These are phyloP conservation scores for Lipotes vexillifer DNA, from an alignment of 2,113 vertebrate genomes.

Conservation along the genomic window DNA sequence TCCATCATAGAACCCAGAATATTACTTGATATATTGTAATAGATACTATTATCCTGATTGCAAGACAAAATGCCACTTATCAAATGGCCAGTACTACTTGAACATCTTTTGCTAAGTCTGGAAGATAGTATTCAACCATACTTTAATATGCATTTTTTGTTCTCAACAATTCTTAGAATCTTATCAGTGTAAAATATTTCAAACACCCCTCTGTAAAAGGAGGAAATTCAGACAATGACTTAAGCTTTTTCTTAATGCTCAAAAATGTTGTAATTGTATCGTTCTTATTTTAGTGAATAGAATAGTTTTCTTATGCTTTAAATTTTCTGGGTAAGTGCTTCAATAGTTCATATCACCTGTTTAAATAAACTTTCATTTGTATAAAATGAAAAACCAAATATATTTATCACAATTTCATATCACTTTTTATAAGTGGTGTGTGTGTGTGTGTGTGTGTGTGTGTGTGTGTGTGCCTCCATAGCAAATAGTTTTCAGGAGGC, in stretches of 20 bases:
- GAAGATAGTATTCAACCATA: not conserved
- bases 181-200: not conserved
- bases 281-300: not conserved
- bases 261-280: not conserved
- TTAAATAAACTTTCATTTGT: conserved; percentile 1
- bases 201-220: not conserved
- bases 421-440: not conserved
- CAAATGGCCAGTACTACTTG: not conserved
- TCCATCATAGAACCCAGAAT: not conserved
- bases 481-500: not conserved
- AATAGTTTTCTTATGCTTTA: not conserved
- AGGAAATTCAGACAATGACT: not conserved
- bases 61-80: not conserved
- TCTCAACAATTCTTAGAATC: not conserved
- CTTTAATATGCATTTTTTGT: not conserved
- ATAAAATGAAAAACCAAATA: not conserved
- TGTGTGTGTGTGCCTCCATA: not conserved
- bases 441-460: not conserved
- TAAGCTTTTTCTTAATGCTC: not conserved
- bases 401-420: not conserved
- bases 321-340: not conserved
- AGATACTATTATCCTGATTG: not conserved
- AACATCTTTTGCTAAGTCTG: not conserved
- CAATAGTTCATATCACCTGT: not conserved
- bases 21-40: not conserved